Base-by-base conservation (phyloP, 92 coral and sea anemone species). In the Heliopora coerulea region DNA sequence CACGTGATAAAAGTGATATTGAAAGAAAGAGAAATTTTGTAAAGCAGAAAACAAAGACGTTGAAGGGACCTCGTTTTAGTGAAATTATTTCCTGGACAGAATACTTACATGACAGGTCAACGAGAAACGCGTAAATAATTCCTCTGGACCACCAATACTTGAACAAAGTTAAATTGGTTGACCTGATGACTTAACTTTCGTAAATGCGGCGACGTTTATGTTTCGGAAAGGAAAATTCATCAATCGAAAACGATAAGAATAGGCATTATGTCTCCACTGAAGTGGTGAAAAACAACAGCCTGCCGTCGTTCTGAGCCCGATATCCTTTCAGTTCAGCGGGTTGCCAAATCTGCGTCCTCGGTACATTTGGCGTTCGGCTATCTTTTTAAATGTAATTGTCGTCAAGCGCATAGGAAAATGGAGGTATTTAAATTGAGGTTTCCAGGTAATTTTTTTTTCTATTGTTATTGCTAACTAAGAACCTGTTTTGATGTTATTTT, bases 381-480 rank as follows among this genome's bases (percentile, higher is more conserved):
- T 19, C 29, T n/a, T 0, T 35, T 3, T 21, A 54, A 48, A 21
- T 39, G 29, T 1, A 25, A 24, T 29, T 67, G 37, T 30, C 40
- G 54, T 46, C 74, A 44, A 67, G 74, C 74, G 74, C 74, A 12
- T n/a, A 19, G 74, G 40, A 48, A 67, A 46, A 46, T 67, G 74
- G 59, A 67, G 29, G 32, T 67, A 44, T 48, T 67, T 0, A 67
- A 44, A 48, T 63, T 35, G 30, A 33, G 58, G 13, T 18, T 44
- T 67, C 26, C 37, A 17, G 20, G 74, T 67, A 29, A 67, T 39
- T 67, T 67, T 21, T 67, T 26, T 20, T 11, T 21, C 0, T 30
- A n/a, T 44, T 48, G 15, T 28, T 10, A 9, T 25, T 67, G 29
- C 54, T 46, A 1, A 20, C 1, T n/a, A 25, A 11, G 3, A 20